These are phyloP conservation scores for Coptodon bakossiorum DNA, from an alignment of 2,113 vertebrate species.

Conservation along the genomic window DNA sequence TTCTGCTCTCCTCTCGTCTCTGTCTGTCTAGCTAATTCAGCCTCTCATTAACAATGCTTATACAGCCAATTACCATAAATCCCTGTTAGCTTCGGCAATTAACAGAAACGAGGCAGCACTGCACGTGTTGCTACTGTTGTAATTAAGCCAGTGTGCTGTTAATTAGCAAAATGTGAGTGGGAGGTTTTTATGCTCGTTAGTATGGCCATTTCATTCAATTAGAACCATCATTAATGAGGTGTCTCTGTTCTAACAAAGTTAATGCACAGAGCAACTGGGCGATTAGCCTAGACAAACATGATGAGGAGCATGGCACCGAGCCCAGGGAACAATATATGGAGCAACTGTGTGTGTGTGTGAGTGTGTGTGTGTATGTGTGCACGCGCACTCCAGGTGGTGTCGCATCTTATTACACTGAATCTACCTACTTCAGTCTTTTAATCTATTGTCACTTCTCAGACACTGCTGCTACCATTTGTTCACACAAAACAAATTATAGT, in stretches of 20 bases:
- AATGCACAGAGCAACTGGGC: conserved; percentile 48
- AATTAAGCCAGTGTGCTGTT: conserved; percentile 98
- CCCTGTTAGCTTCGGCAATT: conserved; percentile 89
- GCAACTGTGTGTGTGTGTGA: neutral
- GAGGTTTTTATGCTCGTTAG: conserved; percentile 99
- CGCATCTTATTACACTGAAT: neutral
- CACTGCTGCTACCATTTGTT: neutral
- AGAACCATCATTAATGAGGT: conserved; percentile 90
- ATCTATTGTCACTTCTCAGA: neutral
- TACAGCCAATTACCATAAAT: conserved; percentile 99
- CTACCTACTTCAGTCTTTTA: neutral
- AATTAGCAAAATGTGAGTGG: conserved; percentile 99
- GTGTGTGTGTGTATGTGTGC: neutral
- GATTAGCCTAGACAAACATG: conserved; percentile 94
- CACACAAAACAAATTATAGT: neutral
- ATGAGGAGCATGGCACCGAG: conserved; percentile 74
- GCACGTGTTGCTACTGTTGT: conserved; percentile 95
- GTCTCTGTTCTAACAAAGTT: conserved; percentile 67
- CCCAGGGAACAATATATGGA: conserved; percentile 65
- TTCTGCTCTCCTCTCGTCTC: conserved; percentile 41
- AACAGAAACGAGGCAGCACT: conserved; percentile 84
- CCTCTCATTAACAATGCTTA: conserved; percentile 78
- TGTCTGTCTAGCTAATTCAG: conserved; percentile 63
- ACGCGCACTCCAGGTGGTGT: neutral
- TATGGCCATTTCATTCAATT: conserved; percentile 99